phyloP scores from a whole-genome alignment of 1,140 invertebrate genomes.

The Oncopeltus fasciatus region DNA sequence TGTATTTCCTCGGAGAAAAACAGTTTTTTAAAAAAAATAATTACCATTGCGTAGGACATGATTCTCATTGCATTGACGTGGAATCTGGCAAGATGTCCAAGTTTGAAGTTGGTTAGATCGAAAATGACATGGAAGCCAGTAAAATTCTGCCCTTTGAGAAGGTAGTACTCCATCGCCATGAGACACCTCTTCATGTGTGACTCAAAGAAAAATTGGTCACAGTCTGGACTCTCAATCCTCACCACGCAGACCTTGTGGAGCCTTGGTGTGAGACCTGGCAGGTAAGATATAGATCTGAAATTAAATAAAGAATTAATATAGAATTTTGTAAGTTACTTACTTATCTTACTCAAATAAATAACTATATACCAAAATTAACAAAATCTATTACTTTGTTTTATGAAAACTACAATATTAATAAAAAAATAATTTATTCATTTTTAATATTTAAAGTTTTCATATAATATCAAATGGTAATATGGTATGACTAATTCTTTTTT shows the following conservation, averaged over 20 bases:
- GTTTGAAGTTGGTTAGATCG: conserved; percentile 17
- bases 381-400: too few relatives aligned
- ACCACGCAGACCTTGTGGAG: conserved; percentile 15
- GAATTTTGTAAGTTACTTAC: too few relatives aligned
- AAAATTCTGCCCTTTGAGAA: conserved; percentile 19
- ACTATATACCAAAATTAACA: too few relatives aligned
- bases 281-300: conserved; percentile 15
- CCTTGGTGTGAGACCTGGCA: conserved; percentile 17
- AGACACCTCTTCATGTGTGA: conserved; percentile 16
- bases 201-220: conserved; percentile 18
- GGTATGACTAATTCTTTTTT: too few relatives aligned
- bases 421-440: too few relatives aligned
- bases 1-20: too few relatives aligned
- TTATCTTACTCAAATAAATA: too few relatives aligned
- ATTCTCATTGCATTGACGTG: conserved; percentile 13
- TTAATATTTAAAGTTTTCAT: too few relatives aligned
- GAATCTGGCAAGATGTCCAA: conserved; percentile 17
- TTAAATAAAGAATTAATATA: not conserved
- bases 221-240: conserved; percentile 14
- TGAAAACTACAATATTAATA: too few relatives aligned
- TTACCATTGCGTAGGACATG: conserved; percentile 21
- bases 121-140: conserved; percentile 19
- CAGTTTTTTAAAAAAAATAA: not conserved
- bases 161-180: conserved; percentile 19
- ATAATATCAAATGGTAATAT: too few relatives aligned